Evolutionary conservation across 2,888 invertebrate genomes (phyloP).

Genomic region (Pomacea canaliculata): DNA sequence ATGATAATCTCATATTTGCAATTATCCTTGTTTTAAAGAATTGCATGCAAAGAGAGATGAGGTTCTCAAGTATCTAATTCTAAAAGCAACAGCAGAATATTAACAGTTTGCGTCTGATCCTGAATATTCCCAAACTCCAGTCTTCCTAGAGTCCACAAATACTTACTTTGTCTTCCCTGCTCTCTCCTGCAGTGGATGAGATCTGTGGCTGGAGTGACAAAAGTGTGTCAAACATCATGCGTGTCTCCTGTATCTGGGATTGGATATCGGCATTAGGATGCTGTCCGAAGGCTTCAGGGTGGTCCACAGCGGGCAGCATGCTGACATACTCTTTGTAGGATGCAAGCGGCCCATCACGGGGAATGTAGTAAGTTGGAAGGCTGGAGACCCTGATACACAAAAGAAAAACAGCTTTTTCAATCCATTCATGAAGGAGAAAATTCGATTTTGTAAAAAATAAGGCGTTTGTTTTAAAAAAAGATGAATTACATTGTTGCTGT

Average conservation of each 20-base stretch:
- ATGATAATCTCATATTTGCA: neutral
- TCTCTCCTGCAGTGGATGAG: slow-evolving; percentile 70
- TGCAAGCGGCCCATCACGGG: slow-evolving; percentile 82
- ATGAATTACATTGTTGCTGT: no score
- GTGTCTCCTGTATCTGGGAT: slow-evolving; percentile 84
- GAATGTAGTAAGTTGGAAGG: slow-evolving; percentile 84
- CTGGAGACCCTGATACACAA: slow-evolving; percentile 77
- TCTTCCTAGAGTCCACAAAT: neutral
- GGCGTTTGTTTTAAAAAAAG: no score
- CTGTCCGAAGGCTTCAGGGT: slow-evolving; percentile 90
- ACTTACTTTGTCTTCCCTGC: slow-evolving; percentile 79
- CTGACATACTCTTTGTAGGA: slow-evolving; percentile 86
- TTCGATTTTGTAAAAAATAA: no score
- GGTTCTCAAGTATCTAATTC: no score
- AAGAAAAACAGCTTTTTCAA: neutral
- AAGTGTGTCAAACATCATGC: slow-evolving; percentile 82
- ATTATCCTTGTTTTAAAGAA: neutral
- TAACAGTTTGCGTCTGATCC: neutral
- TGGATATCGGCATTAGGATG: slow-evolving; percentile 92
- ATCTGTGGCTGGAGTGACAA: slow-evolving; percentile 82
- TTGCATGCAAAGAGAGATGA: neutral
- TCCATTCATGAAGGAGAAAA: no score
- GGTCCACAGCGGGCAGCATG: slow-evolving; percentile 82
- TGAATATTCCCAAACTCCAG: neutral
- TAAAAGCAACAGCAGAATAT: no score